Evolutionary conservation across 1,140 invertebrate genomes (phyloP).

Genomic region (Formica exsecta): DNA sequence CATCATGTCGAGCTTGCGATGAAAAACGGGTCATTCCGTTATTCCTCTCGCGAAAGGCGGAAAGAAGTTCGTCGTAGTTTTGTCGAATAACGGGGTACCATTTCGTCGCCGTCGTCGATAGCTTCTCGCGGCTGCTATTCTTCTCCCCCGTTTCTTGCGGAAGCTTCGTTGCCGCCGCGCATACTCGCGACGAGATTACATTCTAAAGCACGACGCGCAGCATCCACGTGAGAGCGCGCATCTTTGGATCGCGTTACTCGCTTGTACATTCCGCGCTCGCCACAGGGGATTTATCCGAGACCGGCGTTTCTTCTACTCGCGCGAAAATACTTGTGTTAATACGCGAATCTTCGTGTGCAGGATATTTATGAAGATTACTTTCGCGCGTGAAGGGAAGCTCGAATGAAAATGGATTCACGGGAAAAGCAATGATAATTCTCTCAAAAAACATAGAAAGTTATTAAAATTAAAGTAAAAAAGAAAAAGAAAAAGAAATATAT

Average conservation of each 20-base stretch:
- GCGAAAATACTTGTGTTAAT: conserved; percentile 29
- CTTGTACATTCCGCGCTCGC: conserved; percentile 6
- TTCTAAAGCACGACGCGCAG: conserved; percentile 25
- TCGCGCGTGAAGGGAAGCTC: background rate
- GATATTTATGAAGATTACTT: conserved; percentile 56
- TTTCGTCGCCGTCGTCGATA: conserved; percentile 57
- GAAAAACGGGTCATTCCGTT: conserved; percentile 46
- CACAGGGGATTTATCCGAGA: conserved; percentile 23
- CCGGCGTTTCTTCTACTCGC: conserved; percentile 24
- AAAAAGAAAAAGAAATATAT: background rate
- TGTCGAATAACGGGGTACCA: conserved; percentile 39
- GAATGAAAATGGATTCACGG: background rate
- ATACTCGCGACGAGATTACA: conserved; percentile 56
- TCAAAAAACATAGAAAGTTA: background rate
- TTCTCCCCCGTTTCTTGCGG: conserved; percentile 52
- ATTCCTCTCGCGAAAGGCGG: conserved; percentile 14
- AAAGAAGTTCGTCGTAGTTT: conserved; percentile 28
- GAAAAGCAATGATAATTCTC: background rate
- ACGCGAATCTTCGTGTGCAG: background rate
- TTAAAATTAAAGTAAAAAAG: background rate
- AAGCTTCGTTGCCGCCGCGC: conserved; percentile 23
- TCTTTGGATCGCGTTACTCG: conserved; percentile 41
- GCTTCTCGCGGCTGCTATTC: conserved; percentile 55
- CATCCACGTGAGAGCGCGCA: conserved; percentile 35
- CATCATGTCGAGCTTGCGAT: conserved; percentile 21